Evolutionary conservation across 2,888 invertebrate species (phyloP).

Genomic region (Eubasilissa splendida): DNA sequence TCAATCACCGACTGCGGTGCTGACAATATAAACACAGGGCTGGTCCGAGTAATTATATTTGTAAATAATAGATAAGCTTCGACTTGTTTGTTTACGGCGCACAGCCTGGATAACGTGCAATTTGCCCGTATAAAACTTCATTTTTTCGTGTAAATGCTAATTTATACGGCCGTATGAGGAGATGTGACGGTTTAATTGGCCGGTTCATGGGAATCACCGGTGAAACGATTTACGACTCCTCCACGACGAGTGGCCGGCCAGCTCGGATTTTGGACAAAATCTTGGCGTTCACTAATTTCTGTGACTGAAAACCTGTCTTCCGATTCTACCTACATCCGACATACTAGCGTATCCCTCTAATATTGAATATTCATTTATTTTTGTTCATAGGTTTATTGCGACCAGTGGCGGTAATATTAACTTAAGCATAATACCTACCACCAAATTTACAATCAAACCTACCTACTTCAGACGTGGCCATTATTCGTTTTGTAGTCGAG

Average conservation of each 20-base stretch:
- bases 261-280: not conserved
- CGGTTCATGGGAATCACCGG: constrained; percentile 29
- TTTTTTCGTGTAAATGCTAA: constrained; percentile 44
- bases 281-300: too few relatives aligned
- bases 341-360: too few relatives aligned
- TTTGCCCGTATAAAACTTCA: constrained; percentile 40
- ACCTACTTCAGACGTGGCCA: too few relatives aligned
- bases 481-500: too few relatives aligned
- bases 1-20: constrained; percentile 51
- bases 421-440: too few relatives aligned
- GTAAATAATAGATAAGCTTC: constrained; percentile 56
- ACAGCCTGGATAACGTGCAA: constrained; percentile 40
- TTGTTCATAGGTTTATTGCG: too few relatives aligned
- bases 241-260: not conserved
- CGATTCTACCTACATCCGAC: too few relatives aligned
- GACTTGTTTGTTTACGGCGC: constrained; percentile 53
- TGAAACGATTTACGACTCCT: constrained; percentile 3
- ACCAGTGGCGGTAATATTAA: too few relatives aligned
- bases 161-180: constrained; percentile 34
- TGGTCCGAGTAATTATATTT: constrained; percentile 55
- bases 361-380: too few relatives aligned
- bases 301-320: too few relatives aligned
- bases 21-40: constrained; percentile 56
- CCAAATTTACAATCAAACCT: too few relatives aligned
- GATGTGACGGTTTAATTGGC: constrained; percentile 39